These are phyloP conservation scores for Meghimatium bilineatum DNA, from an alignment of 2,888 invertebrate species.

Conservation along the genomic window DNA sequence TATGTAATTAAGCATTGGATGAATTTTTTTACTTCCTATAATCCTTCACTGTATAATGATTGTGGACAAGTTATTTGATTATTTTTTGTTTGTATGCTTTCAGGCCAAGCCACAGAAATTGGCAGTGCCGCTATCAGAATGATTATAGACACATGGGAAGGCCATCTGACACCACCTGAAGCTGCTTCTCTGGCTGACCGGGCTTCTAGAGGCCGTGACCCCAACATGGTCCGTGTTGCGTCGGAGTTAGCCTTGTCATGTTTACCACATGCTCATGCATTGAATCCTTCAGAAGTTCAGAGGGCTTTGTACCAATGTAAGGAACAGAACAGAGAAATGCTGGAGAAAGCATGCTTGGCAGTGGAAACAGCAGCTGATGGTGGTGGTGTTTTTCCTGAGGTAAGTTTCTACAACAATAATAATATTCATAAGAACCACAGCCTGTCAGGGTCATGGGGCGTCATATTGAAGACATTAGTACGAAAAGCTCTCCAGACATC, in stretches of 20 bases:
- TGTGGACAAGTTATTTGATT: too few species aligned
- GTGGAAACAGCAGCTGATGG: constrained; percentile 95
- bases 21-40: too few species aligned
- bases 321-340: constrained; percentile 96
- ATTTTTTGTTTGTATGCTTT: background rate
- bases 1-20: too few species aligned
- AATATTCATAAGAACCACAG: too few species aligned
- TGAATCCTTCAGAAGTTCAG: constrained; percentile 97
- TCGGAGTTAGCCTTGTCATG: constrained; percentile 96
- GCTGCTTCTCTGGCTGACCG: constrained; percentile 97
- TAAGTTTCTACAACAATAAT: background rate
- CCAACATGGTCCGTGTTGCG: constrained; percentile 93
- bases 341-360: constrained; percentile 94
- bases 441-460: too few species aligned
- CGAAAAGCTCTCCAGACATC: too few species aligned
- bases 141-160: constrained; percentile 98
- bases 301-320: constrained; percentile 93
- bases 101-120: constrained; percentile 97
- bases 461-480: too few species aligned
- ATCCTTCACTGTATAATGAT: too few species aligned
- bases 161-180: constrained; percentile 97
- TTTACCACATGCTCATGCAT: constrained; percentile 95
- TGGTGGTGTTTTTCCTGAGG: constrained; percentile 96
- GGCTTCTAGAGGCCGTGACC: constrained; percentile 95
- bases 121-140: constrained; percentile 97